phyloP scores from a whole-genome alignment of 2,113 vertebrate genomes.

The Buteo buteo region DNA sequence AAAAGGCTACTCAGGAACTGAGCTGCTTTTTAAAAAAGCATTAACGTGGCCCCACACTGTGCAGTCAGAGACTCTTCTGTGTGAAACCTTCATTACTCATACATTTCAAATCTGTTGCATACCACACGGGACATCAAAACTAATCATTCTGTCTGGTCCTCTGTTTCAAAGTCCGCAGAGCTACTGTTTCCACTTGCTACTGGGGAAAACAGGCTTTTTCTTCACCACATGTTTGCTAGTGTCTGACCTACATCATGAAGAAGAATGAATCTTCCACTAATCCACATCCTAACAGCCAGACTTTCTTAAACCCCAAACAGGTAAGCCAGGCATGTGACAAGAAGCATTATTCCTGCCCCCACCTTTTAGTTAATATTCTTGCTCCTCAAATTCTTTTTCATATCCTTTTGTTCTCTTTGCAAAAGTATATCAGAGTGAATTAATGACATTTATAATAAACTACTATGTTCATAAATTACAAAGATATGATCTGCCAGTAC shows the following conservation, averaged over 20 bases:
- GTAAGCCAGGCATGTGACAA: slow-evolving; percentile 72
- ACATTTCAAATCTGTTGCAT: slow-evolving; percentile 41
- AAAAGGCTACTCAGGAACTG: slow-evolving; percentile 44
- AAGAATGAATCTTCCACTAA: slow-evolving; percentile 70
- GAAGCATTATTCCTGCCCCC: slow-evolving; percentile 18
- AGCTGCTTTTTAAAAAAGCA: slow-evolving; percentile 34
- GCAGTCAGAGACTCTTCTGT: slow-evolving; percentile 40
- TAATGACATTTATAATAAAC: neutral
- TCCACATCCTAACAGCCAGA: slow-evolving; percentile 73
- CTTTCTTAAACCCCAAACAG: slow-evolving; percentile 66
- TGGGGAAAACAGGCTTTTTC: slow-evolving; percentile 19
- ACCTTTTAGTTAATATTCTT: slow-evolving; percentile 24
- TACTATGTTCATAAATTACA: neutral
- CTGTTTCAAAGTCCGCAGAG: neutral
- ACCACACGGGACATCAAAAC: slow-evolving; percentile 11
- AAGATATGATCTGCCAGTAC: neutral
- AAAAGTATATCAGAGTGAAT: neutral
- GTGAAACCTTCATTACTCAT: slow-evolving; percentile 63
- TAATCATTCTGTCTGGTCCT: neutral
- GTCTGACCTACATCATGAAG: slow-evolving; percentile 43
- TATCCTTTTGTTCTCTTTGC: neutral
- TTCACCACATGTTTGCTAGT: slow-evolving; percentile 29
- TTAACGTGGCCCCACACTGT: slow-evolving; percentile 35
- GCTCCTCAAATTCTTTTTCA: neutral
- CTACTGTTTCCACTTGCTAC: slow-evolving; percentile 46